Evolutionary conservation across 2,797 vertebrate species (phyloP).

Genomic region (Manis pentadactyla): DNA sequence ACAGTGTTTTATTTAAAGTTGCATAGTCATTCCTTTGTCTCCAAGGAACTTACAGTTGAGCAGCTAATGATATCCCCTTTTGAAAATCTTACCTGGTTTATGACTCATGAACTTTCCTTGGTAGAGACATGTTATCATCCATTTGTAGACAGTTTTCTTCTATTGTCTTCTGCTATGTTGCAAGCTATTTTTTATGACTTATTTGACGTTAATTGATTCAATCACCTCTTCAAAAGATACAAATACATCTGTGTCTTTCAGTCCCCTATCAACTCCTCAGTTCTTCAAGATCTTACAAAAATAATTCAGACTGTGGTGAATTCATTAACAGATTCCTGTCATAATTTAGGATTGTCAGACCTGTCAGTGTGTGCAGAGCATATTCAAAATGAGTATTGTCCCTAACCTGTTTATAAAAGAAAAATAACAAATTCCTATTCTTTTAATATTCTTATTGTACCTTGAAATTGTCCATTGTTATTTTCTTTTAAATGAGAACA

Average conservation of each 20-base stretch:
- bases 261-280: slow-evolving; percentile 51
- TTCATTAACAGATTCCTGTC: slow-evolving; percentile 66
- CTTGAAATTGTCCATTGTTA: slow-evolving; percentile 1
- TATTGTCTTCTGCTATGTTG: slow-evolving; percentile 37
- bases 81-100: slow-evolving; percentile 8
- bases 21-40: neutral
- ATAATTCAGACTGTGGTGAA: slow-evolving; percentile 51
- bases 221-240: slow-evolving; percentile 60
- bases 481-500: neutral
- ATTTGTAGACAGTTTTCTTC: slow-evolving; percentile 27
- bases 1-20: neutral
- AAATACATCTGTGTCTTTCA: slow-evolving; percentile 65
- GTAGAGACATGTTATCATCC: neutral
- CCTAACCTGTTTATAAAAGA: neutral
- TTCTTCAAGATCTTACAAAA: slow-evolving; percentile 62
- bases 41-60: neutral
- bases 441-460: slow-evolving; percentile 32
- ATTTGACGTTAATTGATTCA: slow-evolving; percentile 69
- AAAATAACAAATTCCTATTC: neutral
- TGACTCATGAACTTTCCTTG: neutral
- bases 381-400: slow-evolving; percentile 46
- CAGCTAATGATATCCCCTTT: neutral
- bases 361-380: neutral
- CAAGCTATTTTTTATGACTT: slow-evolving; percentile 52
- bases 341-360: slow-evolving; percentile 41